phyloP scores from a whole-genome alignment of 2,113 vertebrate genomes.

The Nothobranchius furzeri region DNA sequence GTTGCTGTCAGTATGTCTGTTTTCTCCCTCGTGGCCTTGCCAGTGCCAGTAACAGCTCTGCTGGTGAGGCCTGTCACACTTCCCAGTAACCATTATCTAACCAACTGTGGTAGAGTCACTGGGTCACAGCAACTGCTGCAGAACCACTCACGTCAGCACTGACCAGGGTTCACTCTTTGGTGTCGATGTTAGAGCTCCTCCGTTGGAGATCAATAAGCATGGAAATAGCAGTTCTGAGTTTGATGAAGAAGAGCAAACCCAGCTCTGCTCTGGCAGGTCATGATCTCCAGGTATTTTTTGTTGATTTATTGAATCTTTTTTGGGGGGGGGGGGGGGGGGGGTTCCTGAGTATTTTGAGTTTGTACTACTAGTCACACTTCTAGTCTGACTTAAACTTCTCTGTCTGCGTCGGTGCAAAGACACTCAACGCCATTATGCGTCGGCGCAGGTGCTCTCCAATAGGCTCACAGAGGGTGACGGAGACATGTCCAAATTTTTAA shows the following conservation, averaged over 20 bases:
- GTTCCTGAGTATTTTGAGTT: no score
- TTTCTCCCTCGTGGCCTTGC: conserved; percentile 17
- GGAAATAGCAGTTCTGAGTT: conserved; percentile 43
- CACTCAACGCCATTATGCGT: no score
- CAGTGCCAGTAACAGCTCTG: conserved; percentile 36
- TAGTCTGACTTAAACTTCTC: no score
- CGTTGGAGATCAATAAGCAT: conserved; percentile 44
- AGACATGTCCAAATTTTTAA: no score
- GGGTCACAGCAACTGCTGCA: conserved; percentile 43
- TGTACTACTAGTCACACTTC: no score
- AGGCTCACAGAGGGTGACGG: no score
- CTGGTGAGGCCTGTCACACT: conserved; percentile 25
- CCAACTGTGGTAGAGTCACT: conserved; percentile 37
- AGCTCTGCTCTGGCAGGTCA: background rate
- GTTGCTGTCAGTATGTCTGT: conserved; percentile 45
- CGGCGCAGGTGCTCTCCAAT: no score
- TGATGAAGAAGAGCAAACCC: conserved; percentile 14
- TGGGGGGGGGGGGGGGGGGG: no score
- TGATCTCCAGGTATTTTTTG: no score
- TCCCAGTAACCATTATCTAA: conserved; percentile 51
- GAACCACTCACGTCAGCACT: conserved; percentile 50
- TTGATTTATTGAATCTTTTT: no score
- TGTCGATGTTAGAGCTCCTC: conserved; percentile 8
- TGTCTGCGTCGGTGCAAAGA: no score
- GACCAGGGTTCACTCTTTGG: conserved; percentile 10